Conservation (phyloP, 1,140 invertebrate species). For the Eumeta japonica region DNA sequence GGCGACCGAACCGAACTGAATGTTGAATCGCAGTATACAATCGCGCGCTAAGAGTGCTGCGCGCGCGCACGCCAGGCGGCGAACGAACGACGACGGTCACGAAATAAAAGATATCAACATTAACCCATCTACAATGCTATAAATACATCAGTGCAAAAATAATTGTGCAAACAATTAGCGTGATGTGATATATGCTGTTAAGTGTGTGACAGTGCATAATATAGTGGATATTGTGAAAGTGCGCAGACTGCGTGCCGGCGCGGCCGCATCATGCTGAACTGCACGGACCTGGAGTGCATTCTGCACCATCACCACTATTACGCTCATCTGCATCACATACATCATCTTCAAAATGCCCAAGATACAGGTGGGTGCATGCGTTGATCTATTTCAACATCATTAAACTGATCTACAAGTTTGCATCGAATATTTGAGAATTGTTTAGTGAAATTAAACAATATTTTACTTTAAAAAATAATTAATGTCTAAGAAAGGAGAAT, state of each 20-base stretch:
- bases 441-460: too few species aligned
- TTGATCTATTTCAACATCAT: too few species aligned
- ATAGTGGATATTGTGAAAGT: constrained; percentile 55
- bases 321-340: constrained; percentile 68
- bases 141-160: background rate
- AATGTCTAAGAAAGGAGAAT: too few species aligned
- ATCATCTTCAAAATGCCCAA: constrained; percentile 61
- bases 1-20: constrained; percentile 11
- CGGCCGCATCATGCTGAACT: constrained; percentile 67
- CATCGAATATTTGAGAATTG: too few species aligned
- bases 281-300: constrained; percentile 74
- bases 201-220: constrained; percentile 34
- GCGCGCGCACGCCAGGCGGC: constrained; percentile 30
- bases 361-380: constrained; percentile 58
- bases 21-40: constrained; percentile 31
- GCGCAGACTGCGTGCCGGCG: constrained; percentile 35
- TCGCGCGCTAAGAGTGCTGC: constrained; percentile 46
- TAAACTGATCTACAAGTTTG: too few species aligned
- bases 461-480: too few species aligned
- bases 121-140: background rate
- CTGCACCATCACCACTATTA: constrained; percentile 74
- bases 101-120: too few species aligned
- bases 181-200: constrained; percentile 50
- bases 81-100: background rate
- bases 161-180: constrained; percentile 37